Evolutionary conservation across 2,888 invertebrate genomes (phyloP), one percentile per base, ranked within the genome.

Genomic region (Cryptus armator): DNA sequence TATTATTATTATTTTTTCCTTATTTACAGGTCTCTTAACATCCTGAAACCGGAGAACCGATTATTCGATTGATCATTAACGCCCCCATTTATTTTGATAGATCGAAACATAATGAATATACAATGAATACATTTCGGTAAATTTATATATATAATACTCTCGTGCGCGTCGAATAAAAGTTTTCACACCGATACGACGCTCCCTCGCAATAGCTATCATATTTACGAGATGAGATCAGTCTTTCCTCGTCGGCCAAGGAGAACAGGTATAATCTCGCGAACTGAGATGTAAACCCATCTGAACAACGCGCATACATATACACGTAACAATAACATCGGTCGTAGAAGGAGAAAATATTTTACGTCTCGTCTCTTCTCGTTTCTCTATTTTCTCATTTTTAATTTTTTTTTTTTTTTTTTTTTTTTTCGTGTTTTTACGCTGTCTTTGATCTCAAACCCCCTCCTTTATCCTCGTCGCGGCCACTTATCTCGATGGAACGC

Each of bases 141-240:
- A 62, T 62, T 62, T 32, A n/a, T 32, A 19, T 62, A 10, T 14
- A 48, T 48, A 48, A 14, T 14, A 48, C 10, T 9, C 10, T 1
- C 56, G 24, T 1, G 56, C 4, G 19, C 24, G 56, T 12, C 24
- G 56, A 56, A 24, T 19, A 48, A 48, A 12, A 6, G n/a, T 37
- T 68, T 51, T 56, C 46, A 37, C 12, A 43, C 32, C 12, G 5
- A 7, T 2, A 32, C 66, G 81, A 81, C 82, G 75, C 71, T 82
- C 79, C 85, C 56, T 86, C 83, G 76, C 68, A 74, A 86, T 76
- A 75, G 75, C 78, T 56, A 83, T 90, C 90, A 88, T 89, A 89
- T 88, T 89, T 89, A 87, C 86, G 83, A 81, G 90, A 91, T 90
- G 91, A 90, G 90, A 91, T 91, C 90, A 90, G 90, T 86, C 81